Conservation (phyloP, 2,888 invertebrate genomes). For the Himalopsyche tibetana region DNA sequence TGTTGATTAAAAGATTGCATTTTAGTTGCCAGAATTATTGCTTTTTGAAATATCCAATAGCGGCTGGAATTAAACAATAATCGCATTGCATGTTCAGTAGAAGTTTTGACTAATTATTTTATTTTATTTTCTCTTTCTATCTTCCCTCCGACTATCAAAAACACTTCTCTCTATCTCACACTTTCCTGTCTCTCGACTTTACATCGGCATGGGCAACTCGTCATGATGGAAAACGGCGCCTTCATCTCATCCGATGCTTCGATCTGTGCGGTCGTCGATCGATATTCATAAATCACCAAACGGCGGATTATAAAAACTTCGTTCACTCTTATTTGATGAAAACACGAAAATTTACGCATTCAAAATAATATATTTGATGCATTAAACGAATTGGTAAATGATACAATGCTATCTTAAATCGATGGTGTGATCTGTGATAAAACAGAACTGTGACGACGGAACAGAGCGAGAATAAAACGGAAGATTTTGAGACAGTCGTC, state of each 20-base stretch:
- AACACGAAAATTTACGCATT: no score
- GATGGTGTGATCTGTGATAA: not conserved
- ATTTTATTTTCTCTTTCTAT: slow-evolving; percentile 46
- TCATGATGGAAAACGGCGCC: not conserved
- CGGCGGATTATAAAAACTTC: not conserved
- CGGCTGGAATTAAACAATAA: not conserved
- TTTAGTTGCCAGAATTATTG: slow-evolving; percentile 18
- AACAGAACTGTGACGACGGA: slow-evolving; percentile 53
- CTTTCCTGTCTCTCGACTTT: slow-evolving; percentile 14
- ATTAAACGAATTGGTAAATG: no score
- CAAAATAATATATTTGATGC: no score
- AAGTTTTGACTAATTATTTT: slow-evolving; percentile 43
- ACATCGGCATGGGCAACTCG: slow-evolving; percentile 12
- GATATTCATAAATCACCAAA: not conserved
- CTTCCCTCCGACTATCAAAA: slow-evolving; percentile 34
- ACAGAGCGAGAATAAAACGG: slow-evolving; percentile 38
- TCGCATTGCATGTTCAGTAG: slow-evolving; percentile 25
- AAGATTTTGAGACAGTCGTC: slow-evolving; percentile 58
- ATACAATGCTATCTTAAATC: no score
- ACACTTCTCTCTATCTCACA: slow-evolving; percentile 27
- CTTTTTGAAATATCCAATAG: slow-evolving; percentile 32
- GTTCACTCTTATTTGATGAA: not conserved
- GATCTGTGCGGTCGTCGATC: not conserved
- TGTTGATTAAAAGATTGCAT: not conserved
- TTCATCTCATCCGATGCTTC: slow-evolving; percentile 7